Evolutionary conservation across 2,888 invertebrate genomes (phyloP).

Genomic region (Nephrotoma guestfalica): DNA sequence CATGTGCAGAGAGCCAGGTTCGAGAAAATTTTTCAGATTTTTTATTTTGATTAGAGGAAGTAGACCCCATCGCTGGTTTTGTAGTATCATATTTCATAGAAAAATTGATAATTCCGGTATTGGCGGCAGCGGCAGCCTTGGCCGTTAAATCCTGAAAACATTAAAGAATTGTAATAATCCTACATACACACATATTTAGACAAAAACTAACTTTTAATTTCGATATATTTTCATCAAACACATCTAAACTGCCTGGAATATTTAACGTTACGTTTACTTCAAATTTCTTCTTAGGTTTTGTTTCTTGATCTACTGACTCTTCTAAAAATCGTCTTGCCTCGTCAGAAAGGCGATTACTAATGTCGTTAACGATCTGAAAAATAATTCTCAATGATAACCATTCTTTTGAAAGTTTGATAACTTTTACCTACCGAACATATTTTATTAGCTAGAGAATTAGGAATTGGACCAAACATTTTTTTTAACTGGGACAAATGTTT

Average conservation of each 20-base stretch:
- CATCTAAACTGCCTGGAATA: background rate
- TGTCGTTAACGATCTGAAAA: constrained; percentile 28
- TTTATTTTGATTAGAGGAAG: constrained; percentile 1
- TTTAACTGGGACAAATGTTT: constrained; percentile 42
- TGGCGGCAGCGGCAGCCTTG: constrained; percentile 14
- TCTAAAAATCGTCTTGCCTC: constrained; percentile 35
- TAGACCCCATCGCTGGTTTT: background rate
- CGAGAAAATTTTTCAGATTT: constrained; percentile 33
- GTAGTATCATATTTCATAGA: constrained; percentile 20
- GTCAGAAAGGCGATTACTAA: constrained; percentile 35
- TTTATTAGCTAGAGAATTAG: constrained; percentile 37
- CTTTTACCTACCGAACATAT: constrained; percentile 37
- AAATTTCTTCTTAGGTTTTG: background rate
- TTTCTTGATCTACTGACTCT: constrained; percentile 19
- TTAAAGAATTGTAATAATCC: background rate
- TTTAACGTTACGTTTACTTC: background rate
- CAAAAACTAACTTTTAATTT: background rate
- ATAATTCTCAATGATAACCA: constrained; percentile 22
- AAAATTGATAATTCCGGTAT: constrained; percentile 18
- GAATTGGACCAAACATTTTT: constrained; percentile 43
- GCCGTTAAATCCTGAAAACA: constrained; percentile 15
- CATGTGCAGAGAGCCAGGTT: constrained; percentile 38
- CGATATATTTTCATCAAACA: background rate
- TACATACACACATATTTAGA: too few species aligned
- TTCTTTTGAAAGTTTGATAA: background rate